A percentile compares a stretch with the other conserved stretches of the same genome.
These are phyloP conservation scores for Drosophila kanekoi DNA, from an alignment of 2,888 invertebrate species.

Conservation along the genomic window DNA sequence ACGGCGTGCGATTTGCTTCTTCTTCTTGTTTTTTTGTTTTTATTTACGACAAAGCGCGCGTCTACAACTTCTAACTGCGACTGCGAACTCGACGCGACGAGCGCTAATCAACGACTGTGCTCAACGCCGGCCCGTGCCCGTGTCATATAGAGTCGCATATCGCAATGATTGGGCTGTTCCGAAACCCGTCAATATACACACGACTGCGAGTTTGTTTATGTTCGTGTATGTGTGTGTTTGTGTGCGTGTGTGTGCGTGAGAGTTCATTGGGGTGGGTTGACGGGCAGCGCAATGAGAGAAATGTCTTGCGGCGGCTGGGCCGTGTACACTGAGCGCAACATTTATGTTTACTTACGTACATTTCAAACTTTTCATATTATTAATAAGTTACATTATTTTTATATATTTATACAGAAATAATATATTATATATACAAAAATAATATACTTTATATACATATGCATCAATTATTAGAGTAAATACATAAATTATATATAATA, in stretches of 20 bases:
- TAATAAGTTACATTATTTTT: too few relatives aligned
- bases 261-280: conserved; percentile 29
- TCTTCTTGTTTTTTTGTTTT: too few relatives aligned
- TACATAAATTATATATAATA: too few relatives aligned
- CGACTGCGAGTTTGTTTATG: not conserved
- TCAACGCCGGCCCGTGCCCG: conserved; percentile 50
- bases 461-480: too few relatives aligned
- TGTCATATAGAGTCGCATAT: conserved; percentile 73
- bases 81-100: conserved; percentile 70
- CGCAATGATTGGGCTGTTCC: conserved; percentile 52
- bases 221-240: conserved; percentile 4
- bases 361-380: not conserved
- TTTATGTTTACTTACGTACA: too few relatives aligned
- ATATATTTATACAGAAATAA: too few relatives aligned
- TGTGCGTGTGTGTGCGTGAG: conserved; percentile 26
- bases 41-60: conserved; percentile 12
- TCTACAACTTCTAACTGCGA: conserved; percentile 36
- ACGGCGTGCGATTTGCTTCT: conserved; percentile 9
- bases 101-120: conserved; percentile 82
- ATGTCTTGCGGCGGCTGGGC: not conserved
- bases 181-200: conserved; percentile 13
- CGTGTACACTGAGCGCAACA: conserved; percentile 24
- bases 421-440: too few relatives aligned
- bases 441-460: too few relatives aligned
- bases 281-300: conserved; percentile 21